Conservation (phyloP, 2,797 vertebrate species). For the Eleutherodactylus coqui region DNA sequence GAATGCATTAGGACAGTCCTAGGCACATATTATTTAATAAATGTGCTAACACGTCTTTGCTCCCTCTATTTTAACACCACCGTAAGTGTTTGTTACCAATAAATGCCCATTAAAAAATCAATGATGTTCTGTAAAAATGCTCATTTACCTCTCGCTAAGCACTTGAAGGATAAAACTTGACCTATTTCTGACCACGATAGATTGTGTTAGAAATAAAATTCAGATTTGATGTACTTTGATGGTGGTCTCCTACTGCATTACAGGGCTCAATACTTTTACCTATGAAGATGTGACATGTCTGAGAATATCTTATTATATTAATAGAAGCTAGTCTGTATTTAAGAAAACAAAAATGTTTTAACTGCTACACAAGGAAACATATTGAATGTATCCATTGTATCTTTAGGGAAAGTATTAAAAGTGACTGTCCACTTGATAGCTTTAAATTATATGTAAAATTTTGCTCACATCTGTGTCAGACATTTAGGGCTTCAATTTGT, state of each 20-base stretch:
- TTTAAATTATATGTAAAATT: no score
- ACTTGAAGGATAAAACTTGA: not conserved
- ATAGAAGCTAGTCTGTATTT: not conserved
- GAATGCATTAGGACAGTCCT: not conserved
- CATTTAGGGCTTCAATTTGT: no score
- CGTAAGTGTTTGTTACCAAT: not conserved
- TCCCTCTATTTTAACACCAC: not conserved
- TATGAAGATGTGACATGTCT: not conserved
- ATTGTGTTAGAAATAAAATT: not conserved
- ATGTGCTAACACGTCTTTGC: not conserved
- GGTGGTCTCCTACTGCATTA: not conserved
- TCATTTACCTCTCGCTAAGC: not conserved
- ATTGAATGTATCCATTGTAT: not conserved
- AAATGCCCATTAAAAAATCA: conserved; percentile 5
- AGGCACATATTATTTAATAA: not conserved
- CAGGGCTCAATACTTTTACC: not conserved
- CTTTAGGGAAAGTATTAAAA: no score
- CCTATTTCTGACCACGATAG: not conserved
- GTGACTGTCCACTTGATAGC: no score
- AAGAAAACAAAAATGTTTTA: not conserved
- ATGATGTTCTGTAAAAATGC: not conserved
- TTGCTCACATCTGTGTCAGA: no score
- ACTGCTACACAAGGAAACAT: not conserved
- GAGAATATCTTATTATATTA: not conserved
- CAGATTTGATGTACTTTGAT: not conserved